Base-by-base conservation (phyloP, 2,113 vertebrate species). In the Synodontis membranacea region DNA sequence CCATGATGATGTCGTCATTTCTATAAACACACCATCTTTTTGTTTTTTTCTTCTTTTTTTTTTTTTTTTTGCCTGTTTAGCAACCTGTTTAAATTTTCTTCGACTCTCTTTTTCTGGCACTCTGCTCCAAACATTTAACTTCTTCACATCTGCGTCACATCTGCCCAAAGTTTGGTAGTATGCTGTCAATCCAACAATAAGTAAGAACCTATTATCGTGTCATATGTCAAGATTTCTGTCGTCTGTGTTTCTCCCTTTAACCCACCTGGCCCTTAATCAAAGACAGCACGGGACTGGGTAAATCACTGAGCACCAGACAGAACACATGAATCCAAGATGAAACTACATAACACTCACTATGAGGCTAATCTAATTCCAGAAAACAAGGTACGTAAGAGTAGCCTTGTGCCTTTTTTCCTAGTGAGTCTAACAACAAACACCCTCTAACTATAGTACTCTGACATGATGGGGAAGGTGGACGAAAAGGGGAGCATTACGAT, bases 191-290 rank as follows among this genome's bases (percentile, higher is more conserved):
- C 21, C 37, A 86, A 17, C 62, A 62, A 48, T 80, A 58, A 84
- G 64, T 80, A 85, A 75, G 83, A 85, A 74, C 48, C 62, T 64
- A 88, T 88, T 86, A 88, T 86, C 60, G 39, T 86, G 87, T 85
- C 62, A 84, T 83, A 52, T 52, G 72, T 83, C 62, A 83, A 34
- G 34, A 52, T 72, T 50, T 83, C 31, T 83, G 76, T 82, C 83
- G 52, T 88, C 85, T 87, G 52, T 28, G 79, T 80, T 68, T 76
- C 81, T 85, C 83, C 44, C 70, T 84, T 87, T 64, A 80, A 79
- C 34, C 46, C 87, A 83, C 88, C 87, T 82, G 84, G 87, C 25
- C 46, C 84, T 72, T 84, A 82, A 85, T 84, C 48, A 86, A 85
- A 85, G 80, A 50, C 87, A 83, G 48, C 68, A 50, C 42, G 23